phyloP scores from a whole-genome alignment of 2,797 vertebrate genomes.

The Eupleurogrammus muticus region DNA sequence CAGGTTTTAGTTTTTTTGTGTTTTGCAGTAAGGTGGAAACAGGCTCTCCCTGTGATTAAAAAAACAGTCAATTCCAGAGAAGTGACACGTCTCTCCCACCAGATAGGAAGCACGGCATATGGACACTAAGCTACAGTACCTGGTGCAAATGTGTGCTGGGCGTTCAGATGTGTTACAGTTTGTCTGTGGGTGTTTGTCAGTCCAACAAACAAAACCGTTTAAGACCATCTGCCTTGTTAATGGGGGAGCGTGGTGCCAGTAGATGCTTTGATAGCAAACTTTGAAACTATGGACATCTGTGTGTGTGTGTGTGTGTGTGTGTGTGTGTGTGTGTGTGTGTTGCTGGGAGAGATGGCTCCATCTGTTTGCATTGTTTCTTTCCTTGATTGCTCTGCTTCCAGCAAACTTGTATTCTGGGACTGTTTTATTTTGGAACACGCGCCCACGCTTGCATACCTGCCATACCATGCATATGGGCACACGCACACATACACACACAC shows the following conservation, averaged over 20 bases:
- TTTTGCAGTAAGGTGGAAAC: conserved; percentile 24
- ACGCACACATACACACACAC: conserved; percentile 1
- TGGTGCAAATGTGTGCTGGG: conserved; percentile 57
- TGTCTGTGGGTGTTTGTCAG: conserved; percentile 65
- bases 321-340: conserved; percentile 40
- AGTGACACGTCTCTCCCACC: conserved; percentile 38
- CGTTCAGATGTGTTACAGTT: conserved; percentile 56
- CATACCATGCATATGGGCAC: conserved; percentile 18
- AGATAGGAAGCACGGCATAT: conserved; percentile 49
- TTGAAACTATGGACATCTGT: conserved; percentile 70
- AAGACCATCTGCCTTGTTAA: conserved; percentile 76
- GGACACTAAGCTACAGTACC: conserved; percentile 47
- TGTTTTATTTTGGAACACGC: conserved; percentile 56
- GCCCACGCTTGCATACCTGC: conserved; percentile 60
- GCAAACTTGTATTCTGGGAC: conserved; percentile 63
- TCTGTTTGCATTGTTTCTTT: conserved; percentile 75
- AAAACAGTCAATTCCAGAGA: conserved; percentile 42
- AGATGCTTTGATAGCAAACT: conserved; percentile 74
- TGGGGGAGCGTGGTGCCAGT: conserved; percentile 46
- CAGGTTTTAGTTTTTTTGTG: no score
- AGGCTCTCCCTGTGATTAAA: conserved; percentile 41
- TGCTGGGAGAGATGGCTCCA: conserved; percentile 59
- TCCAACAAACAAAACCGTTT: conserved; percentile 66
- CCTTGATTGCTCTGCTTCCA: conserved; percentile 66
- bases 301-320: conserved; percentile 43